Conservation (phyloP, 2,113 vertebrate species). For the Dromiciops gliroides region DNA sequence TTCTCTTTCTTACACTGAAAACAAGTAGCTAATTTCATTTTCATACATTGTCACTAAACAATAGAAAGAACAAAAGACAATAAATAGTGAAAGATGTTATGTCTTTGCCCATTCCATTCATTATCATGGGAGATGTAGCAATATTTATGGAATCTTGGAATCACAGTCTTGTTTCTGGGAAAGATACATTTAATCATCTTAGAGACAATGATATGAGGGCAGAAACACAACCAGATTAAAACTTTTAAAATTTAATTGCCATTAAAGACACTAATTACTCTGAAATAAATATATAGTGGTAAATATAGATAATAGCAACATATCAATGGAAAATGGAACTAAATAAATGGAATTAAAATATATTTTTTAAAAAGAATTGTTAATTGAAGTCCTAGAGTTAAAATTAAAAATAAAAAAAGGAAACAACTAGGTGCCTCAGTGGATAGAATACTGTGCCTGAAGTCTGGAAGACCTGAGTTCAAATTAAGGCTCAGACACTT, state of each 20-base stretch:
- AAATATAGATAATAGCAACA: not conserved
- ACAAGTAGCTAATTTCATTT: not conserved
- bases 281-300: not conserved
- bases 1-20: not conserved
- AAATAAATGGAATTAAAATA: too few species aligned
- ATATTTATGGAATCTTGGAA: slow-evolving; percentile 14
- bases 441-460: not conserved
- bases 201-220: not conserved
- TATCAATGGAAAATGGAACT: too few species aligned
- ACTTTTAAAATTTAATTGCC: too few species aligned
- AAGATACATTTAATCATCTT: not conserved
- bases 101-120: not conserved
- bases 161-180: not conserved
- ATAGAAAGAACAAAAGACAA: not conserved
- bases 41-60: not conserved
- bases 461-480: not conserved
- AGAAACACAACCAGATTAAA: not conserved
- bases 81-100: not conserved
- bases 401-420: not conserved
- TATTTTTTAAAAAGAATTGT: not conserved
- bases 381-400: not conserved
- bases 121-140: not conserved
- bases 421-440: not conserved
- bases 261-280: not conserved
- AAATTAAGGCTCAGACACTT: not conserved